These are phyloP conservation scores for Mastomys natalensis DNA, from an alignment of 2,113 vertebrate species.

Conservation along the genomic window DNA sequence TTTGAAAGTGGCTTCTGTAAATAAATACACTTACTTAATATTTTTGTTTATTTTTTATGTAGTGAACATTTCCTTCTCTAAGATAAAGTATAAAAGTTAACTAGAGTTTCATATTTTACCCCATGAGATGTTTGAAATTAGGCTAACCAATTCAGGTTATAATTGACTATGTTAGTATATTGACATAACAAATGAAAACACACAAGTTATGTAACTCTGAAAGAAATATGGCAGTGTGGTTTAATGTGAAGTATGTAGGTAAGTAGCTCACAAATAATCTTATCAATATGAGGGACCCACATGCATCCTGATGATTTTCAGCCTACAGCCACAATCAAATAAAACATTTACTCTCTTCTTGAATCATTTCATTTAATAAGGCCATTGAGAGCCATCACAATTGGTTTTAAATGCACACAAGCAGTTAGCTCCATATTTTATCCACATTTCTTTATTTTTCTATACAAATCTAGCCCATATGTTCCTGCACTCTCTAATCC, in stretches of 20 bases:
- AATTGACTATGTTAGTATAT: neutral
- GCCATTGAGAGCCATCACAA: constrained; percentile 43
- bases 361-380: constrained; percentile 59
- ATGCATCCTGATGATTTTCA: constrained; percentile 7
- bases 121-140: constrained; percentile 17
- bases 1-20: neutral
- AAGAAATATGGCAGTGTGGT: constrained; percentile 19
- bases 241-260: constrained; percentile 40
- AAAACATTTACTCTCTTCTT: constrained; percentile 56
- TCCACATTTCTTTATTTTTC: constrained; percentile 60
- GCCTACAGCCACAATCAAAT: neutral
- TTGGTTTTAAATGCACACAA: constrained; percentile 64
- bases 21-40: neutral
- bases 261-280: constrained; percentile 41
- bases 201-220: neutral
- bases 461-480: constrained; percentile 66
- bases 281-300: neutral
- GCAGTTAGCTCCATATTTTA: constrained; percentile 66
- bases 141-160: neutral
- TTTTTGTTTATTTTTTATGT: constrained; percentile 12
- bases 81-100: neutral
- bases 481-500: constrained; percentile 38
- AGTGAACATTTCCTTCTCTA: neutral
- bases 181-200: constrained; percentile 33
- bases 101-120: neutral